Conservation (phyloP, 2,888 invertebrate genomes). For the Theodoxus fluviatilis region DNA sequence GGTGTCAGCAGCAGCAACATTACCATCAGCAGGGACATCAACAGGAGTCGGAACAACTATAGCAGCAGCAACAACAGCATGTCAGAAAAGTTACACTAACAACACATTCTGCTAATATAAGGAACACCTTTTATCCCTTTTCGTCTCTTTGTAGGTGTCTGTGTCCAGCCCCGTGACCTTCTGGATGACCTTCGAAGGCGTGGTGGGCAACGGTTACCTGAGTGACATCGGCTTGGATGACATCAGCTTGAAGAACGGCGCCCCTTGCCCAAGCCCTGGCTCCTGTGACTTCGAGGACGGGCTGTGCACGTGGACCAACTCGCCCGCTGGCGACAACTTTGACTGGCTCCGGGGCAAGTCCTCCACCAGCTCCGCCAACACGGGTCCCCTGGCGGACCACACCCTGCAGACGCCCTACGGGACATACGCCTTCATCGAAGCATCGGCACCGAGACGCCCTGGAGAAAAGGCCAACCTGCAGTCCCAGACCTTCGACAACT, state of each 20-base stretch:
- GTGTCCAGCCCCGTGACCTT: conserved; percentile 26
- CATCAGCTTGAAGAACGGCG: conserved; percentile 40
- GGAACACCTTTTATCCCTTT: too few relatives aligned
- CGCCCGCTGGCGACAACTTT: conserved; percentile 58
- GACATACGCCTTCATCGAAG: conserved; percentile 82
- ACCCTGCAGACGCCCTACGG: conserved; percentile 50
- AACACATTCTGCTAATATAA: too few relatives aligned
- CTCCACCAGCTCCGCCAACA: conserved; percentile 35
- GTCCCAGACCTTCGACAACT: conserved; percentile 42
- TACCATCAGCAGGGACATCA: too few relatives aligned
- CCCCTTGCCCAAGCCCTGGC: conserved; percentile 44
- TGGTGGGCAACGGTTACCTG: conserved; percentile 43
- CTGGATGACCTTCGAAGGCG: conserved; percentile 54
- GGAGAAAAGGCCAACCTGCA: conserved; percentile 74
- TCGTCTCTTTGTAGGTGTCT: too few relatives aligned
- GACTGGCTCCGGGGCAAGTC: conserved; percentile 58
- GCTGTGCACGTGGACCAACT: conserved; percentile 55
- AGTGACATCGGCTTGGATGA: conserved; percentile 63
- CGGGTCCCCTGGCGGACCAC: conserved; percentile 50
- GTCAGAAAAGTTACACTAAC: too few relatives aligned
- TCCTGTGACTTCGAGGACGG: conserved; percentile 62
- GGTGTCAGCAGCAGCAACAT: too few relatives aligned
- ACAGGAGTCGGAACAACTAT: too few relatives aligned
- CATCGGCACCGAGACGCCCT: conserved; percentile 71
- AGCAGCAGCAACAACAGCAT: too few relatives aligned